Evolutionary conservation across 2,113 vertebrate genomes (phyloP).

Genomic region (Barnardius zonarius): DNA sequence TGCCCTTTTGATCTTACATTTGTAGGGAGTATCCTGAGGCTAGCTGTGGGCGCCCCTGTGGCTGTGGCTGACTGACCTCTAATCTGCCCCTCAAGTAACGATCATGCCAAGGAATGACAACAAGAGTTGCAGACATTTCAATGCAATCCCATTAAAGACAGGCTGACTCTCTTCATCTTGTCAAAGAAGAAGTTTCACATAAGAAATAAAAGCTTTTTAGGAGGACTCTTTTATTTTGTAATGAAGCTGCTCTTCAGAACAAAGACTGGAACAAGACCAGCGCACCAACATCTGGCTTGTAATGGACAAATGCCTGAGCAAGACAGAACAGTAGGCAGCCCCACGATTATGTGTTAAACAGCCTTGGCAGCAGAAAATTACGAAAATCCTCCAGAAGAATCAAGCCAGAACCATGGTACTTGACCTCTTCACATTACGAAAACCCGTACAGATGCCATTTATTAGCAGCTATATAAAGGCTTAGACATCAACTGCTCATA

Average conservation of each 20-base stretch:
- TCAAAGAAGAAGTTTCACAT: background rate
- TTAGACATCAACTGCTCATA: background rate
- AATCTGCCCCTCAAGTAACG: conserved; percentile 38
- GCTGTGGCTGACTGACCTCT: conserved; percentile 51
- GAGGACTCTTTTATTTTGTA: background rate
- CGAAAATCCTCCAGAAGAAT: background rate
- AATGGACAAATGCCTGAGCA: background rate
- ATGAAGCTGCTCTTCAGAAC: background rate
- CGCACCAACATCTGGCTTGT: background rate
- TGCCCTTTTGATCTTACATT: conserved; percentile 54
- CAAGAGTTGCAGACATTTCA: conserved; percentile 56
- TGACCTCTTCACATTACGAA: background rate
- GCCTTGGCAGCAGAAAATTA: background rate
- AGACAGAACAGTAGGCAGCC: background rate
- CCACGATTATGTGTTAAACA: background rate
- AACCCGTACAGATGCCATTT: background rate
- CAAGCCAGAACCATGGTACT: background rate
- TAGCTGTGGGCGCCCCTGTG: background rate
- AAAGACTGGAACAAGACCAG: background rate
- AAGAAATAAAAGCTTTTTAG: conserved; percentile 18
- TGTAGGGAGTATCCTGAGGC: conserved; percentile 53
- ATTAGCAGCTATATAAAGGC: background rate
- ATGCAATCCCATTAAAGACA: conserved; percentile 27
- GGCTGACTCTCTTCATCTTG: conserved; percentile 13
- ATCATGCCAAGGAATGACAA: conserved; percentile 55